phyloP scores from a whole-genome alignment of 2,113 vertebrate genomes.

The Panurus biarmicus region DNA sequence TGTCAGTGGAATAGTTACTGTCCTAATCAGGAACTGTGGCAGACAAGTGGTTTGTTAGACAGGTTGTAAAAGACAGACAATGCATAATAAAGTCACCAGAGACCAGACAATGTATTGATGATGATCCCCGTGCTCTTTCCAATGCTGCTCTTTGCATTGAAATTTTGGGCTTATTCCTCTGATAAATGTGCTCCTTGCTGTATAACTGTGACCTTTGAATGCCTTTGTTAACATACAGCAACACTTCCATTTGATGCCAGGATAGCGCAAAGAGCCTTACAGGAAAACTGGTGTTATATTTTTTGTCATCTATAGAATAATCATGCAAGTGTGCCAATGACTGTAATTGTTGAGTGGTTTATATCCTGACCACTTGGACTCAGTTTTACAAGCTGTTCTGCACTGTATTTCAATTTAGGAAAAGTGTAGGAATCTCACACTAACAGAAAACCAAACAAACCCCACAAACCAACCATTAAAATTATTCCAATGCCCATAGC shows the following conservation, averaged over 20 bases:
- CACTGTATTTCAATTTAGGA: background rate
- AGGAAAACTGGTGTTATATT: background rate
- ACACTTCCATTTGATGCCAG: background rate
- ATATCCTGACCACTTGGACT: background rate
- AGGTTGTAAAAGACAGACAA: background rate
- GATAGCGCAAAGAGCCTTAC: background rate
- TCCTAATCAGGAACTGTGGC: slow-evolving; percentile 40
- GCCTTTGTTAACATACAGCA: background rate
- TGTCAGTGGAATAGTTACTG: slow-evolving; percentile 5
- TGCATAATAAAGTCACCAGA: slow-evolving; percentile 40
- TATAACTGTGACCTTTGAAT: background rate
- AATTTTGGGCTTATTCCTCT: background rate
- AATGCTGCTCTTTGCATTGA: background rate
- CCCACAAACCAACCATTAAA: background rate
- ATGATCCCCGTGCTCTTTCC: background rate
- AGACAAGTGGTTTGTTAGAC: slow-evolving; percentile 40
- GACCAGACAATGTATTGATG: background rate
- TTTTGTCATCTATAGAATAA: background rate
- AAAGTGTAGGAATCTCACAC: background rate
- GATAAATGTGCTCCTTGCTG: background rate
- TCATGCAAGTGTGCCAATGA: background rate
- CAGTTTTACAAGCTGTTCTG: background rate
- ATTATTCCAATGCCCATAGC: background rate
- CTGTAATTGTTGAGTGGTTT: background rate
- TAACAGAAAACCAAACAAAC: background rate